phyloP scores from a whole-genome alignment of 2,113 vertebrate species.

The Galeopterus variegatus region DNA sequence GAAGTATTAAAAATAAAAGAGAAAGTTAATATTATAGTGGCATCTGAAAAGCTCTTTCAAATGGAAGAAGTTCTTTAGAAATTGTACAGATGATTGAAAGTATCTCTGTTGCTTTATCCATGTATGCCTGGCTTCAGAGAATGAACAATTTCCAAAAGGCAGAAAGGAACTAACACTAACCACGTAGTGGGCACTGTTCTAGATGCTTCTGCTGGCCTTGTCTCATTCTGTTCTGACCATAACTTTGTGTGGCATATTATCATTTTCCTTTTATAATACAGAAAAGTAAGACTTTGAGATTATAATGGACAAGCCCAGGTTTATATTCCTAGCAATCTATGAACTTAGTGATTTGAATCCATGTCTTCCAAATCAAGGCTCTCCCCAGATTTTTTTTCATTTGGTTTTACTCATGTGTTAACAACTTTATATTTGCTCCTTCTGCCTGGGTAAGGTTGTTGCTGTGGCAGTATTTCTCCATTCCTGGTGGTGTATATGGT shows the following conservation, averaged over 20 bases:
- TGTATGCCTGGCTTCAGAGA: background rate
- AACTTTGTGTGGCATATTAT: background rate
- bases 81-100: background rate
- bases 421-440: background rate
- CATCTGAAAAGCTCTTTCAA: background rate
- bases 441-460: background rate
- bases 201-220: background rate
- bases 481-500: accelerated
- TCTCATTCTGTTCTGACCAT: background rate
- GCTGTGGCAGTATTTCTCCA: background rate
- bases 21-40: background rate
- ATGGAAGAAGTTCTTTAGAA: background rate
- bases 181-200: background rate
- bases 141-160: background rate
- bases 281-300: background rate
- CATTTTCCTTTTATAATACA: constrained; percentile 19
- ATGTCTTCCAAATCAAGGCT: background rate
- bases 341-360: background rate
- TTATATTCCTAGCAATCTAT: background rate
- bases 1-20: constrained; percentile 12
- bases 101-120: background rate
- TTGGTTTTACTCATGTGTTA: background rate
- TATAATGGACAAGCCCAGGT: background rate
- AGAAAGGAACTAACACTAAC: background rate
- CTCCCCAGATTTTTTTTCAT: background rate